Percentiles rank a stretch among this genome's conserved stretches.
phyloP scores from a whole-genome alignment of 1,140 invertebrate species.

The Oscheius sp. region DNA sequence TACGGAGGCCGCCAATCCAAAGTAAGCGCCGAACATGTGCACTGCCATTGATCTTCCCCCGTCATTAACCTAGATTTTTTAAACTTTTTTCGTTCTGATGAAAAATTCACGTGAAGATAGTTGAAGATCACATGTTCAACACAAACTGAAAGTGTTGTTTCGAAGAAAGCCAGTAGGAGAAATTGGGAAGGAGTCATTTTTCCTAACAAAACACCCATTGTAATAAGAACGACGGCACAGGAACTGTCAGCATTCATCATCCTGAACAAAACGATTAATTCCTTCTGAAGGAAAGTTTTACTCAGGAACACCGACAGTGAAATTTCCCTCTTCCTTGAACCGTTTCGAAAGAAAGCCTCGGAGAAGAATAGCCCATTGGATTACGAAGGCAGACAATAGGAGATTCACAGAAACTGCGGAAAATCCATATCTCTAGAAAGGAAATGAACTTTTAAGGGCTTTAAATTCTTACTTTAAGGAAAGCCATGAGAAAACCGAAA shows the following conservation, averaged over 20 bases:
- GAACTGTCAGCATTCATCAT: conserved; percentile 64
- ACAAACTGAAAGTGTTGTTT: conserved; percentile 59
- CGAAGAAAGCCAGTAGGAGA: conserved; percentile 63
- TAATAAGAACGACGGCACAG: conserved; percentile 64
- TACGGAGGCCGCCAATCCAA: conserved; percentile 43
- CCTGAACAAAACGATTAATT: conserved; percentile 54
- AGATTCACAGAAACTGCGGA: conserved; percentile 82
- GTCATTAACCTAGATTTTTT: conserved; percentile 42
- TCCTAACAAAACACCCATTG: conserved; percentile 65
- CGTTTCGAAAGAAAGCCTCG: conserved; percentile 41
- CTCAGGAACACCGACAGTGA: conserved; percentile 32
- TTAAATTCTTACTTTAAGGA: conserved; percentile 68
- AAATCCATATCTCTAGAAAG: conserved; percentile 72
- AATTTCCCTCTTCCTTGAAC: conserved; percentile 29
- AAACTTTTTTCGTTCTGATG: not conserved
- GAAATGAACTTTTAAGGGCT: not conserved
- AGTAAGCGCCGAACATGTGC: conserved; percentile 50
- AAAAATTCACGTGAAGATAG: conserved; percentile 59
- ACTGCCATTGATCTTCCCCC: conserved; percentile 51
- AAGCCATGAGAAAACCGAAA: conserved; percentile 93
- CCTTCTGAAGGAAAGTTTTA: not conserved
- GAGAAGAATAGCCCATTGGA: conserved; percentile 34
- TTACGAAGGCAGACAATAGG: conserved; percentile 66
- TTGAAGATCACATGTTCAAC: conserved; percentile 63
- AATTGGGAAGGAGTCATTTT: conserved; percentile 64